Evolutionary conservation across 2,113 vertebrate species (phyloP), one percentile per base, ranked within the genome.

Genomic region (Arvicanthis niloticus): DNA sequence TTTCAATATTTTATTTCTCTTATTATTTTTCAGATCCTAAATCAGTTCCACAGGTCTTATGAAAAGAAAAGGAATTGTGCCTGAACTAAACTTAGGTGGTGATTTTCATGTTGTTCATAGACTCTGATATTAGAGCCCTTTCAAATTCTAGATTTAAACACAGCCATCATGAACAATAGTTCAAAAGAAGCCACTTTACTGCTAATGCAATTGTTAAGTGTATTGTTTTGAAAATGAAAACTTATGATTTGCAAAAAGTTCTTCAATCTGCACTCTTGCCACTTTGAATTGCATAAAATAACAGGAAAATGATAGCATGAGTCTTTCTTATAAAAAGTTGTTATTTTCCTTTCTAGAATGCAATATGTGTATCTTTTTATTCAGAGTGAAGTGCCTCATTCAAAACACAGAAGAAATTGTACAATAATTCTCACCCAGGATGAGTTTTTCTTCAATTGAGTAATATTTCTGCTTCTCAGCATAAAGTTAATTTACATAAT

Each of bases 171-270:
- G 88, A 96, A 98, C 93, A 97, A 95, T 86, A 94, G 80, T 90
- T 95, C 84, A 62, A 89, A 95, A 98, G 91, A 96, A 97, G n/a
- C 37, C 90, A 94, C 88, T 95, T 97, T 86, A 92, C 72, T 91
- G 90, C 90, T 97, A 97, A 96, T 93, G 89, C 58, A 96, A 96
- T 97, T 97, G 84, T 96, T 97, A 96, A 97, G 88, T 96, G n/a
- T 93, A 96, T 93, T 97, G 95, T 96, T 96, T 94, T 94, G 93
- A 97, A 96, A 97, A 96, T 95, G 96, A 95, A 97, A 96, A 97
- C 65, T 93, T 91, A 94, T 11, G 75, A 90, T 95, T 93, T 96
- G 76, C 76, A 94, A 88, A 72, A 95, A 96, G 91, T 96, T 96
- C 84, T 97, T 91, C 80, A 97, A 76, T 96, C 70, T 95, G 88